A percentile compares a stretch with the other conserved stretches of the same genome.
Conservation (phyloP, 1,140 invertebrate genomes). For the Lineus longissimus region DNA sequence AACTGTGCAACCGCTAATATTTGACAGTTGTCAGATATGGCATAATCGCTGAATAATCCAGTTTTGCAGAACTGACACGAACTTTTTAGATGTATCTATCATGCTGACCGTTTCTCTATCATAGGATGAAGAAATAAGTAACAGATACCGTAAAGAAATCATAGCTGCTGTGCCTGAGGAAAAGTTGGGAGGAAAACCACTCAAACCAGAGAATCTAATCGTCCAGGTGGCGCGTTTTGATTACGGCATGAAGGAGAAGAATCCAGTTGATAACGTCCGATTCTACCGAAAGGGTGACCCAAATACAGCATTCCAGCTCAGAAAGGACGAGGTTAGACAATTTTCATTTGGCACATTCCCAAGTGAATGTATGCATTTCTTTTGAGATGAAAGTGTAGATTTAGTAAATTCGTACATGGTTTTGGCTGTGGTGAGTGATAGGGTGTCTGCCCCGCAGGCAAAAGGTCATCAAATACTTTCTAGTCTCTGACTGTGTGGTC, state of each 20-base stretch:
- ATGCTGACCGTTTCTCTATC: too few species aligned
- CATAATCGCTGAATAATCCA: too few species aligned
- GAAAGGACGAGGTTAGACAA: constrained; percentile 20
- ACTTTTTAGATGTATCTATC: too few species aligned
- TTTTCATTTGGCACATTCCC: not conserved
- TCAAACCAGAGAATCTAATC: too few species aligned
- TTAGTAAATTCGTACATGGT: not conserved
- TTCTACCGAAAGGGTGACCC: constrained; percentile 28
- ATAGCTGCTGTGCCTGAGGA: too few species aligned
- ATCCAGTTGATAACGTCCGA: constrained; percentile 28
- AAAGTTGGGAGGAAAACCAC: too few species aligned
- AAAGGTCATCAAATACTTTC: not conserved
- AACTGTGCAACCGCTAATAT: too few species aligned
- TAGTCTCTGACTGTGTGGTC: not conserved
- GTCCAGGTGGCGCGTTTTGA: constrained; percentile 24
- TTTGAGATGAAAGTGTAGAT: not conserved
- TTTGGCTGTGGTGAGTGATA: not conserved
- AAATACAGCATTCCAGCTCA: constrained; percentile 19
- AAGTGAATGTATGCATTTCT: not conserved
- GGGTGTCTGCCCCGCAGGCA: too few species aligned
- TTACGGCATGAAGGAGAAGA: constrained; percentile 33
- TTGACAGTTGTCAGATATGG: not conserved
- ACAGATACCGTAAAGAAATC: too few species aligned
- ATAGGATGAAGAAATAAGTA: too few species aligned
- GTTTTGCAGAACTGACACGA: too few species aligned